Evolutionary conservation across 2,888 invertebrate genomes (phyloP).

Genomic region (Napeogenes sylphis): DNA sequence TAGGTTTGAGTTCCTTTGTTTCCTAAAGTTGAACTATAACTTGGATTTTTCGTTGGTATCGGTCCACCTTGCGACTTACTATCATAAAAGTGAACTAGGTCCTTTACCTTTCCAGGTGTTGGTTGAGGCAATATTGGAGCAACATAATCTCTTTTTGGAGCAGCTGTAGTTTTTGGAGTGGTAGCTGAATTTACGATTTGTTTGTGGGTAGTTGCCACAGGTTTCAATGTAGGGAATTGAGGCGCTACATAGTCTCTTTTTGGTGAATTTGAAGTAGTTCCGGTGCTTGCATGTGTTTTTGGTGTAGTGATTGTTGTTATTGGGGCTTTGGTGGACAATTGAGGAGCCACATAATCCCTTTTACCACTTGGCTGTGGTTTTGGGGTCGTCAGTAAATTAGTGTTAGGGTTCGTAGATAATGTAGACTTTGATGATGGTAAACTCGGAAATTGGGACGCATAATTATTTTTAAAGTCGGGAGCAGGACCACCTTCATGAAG

Average conservation of each 20-base stretch:
- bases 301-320: constrained; percentile 25
- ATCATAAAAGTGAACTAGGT: constrained; percentile 63
- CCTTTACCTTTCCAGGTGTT: constrained; percentile 57
- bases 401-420: constrained; percentile 24
- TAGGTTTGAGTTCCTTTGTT: constrained; percentile 26
- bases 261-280: constrained; percentile 28
- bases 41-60: constrained; percentile 43
- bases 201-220: constrained; percentile 24
- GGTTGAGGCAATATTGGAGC: constrained; percentile 43
- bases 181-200: constrained; percentile 17
- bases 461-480: constrained; percentile 46
- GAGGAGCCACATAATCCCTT: constrained; percentile 58
- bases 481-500: constrained; percentile 52
- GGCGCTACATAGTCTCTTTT: constrained; percentile 51
- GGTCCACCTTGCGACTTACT: constrained; percentile 42
- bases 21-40: constrained; percentile 62
- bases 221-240: constrained; percentile 38
- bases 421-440: constrained; percentile 33
- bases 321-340: constrained; percentile 41
- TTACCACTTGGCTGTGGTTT: constrained; percentile 39
- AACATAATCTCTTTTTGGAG: constrained; percentile 50
- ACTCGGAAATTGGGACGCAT: constrained; percentile 45
- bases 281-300: constrained; percentile 23
- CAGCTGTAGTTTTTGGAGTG: constrained; percentile 27
- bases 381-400: constrained; percentile 21